phyloP scores from a whole-genome alignment of 2,888 invertebrate genomes.

The Rhingia rostrata region DNA sequence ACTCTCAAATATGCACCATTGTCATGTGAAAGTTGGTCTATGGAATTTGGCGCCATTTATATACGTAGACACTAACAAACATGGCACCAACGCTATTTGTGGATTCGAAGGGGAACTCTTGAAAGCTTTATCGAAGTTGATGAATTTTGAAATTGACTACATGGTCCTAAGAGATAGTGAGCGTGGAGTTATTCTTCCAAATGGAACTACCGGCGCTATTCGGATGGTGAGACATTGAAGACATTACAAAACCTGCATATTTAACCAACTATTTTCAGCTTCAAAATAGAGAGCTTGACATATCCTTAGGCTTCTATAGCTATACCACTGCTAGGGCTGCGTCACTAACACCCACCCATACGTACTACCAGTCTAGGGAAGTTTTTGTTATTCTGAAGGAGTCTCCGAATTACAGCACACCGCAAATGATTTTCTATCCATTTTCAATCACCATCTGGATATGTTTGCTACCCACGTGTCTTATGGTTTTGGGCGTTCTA shows the following conservation, averaged over 20 bases:
- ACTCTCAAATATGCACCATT: constrained; percentile 76
- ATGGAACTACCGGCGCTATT: constrained; percentile 3
- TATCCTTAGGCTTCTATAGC: constrained; percentile 77
- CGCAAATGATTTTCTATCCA: constrained; percentile 63
- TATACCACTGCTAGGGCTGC: constrained; percentile 66
- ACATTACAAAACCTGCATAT: background rate
- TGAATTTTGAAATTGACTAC: constrained; percentile 76
- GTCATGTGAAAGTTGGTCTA: constrained; percentile 75
- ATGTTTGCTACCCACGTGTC: constrained; percentile 46
- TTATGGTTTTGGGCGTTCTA: background rate
- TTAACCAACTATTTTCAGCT: constrained; percentile 48
- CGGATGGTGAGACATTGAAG: constrained; percentile 29
- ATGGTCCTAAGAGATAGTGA: constrained; percentile 30
- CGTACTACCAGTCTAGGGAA: constrained; percentile 76
- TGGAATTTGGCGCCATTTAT: constrained; percentile 76
- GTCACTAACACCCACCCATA: constrained; percentile 75
- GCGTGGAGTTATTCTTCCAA: background rate
- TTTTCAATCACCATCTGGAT: constrained; percentile 69
- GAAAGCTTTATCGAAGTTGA: constrained; percentile 65
- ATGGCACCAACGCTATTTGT: constrained; percentile 34
- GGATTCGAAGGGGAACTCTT: constrained; percentile 76
- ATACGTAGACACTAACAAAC: background rate
- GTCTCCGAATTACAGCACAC: constrained; percentile 63
- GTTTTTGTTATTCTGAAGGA: constrained; percentile 75
- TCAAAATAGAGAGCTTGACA: constrained; percentile 70